Evolutionary conservation across 2,888 invertebrate species (phyloP).

Genomic region (Crossocerus cetratus): DNA sequence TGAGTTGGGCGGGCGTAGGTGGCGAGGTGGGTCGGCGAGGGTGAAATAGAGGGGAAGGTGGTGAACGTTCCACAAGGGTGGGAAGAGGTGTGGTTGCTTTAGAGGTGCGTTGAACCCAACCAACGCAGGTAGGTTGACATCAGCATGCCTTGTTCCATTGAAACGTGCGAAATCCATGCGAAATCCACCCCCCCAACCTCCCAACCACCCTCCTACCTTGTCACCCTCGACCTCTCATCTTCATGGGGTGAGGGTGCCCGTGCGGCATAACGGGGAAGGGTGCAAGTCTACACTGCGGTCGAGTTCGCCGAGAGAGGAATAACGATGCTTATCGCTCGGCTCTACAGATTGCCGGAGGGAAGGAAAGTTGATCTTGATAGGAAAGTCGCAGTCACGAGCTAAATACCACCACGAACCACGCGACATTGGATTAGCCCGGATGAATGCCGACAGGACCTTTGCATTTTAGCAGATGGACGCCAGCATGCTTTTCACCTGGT

Average conservation of each 20-base stretch:
- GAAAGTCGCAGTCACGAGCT: slow-evolving; percentile 19
- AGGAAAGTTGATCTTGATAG: slow-evolving; percentile 42
- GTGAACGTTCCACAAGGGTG: slow-evolving; percentile 71
- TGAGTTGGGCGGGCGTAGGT: slow-evolving; percentile 44
- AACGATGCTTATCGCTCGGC: slow-evolving; percentile 26
- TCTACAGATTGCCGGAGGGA: slow-evolving; percentile 13
- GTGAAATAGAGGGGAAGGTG: slow-evolving; percentile 64
- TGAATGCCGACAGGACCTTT: slow-evolving; percentile 29
- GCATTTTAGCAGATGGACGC: background rate
- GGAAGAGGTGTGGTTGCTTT: slow-evolving; percentile 75
- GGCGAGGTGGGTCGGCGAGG: slow-evolving; percentile 54
- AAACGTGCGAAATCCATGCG: slow-evolving; percentile 73
- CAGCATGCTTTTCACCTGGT: too few species aligned
- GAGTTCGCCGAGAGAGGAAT: slow-evolving; percentile 23
- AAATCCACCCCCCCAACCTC: slow-evolving; percentile 62
- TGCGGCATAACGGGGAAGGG: background rate
- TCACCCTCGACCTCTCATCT: slow-evolving; percentile 8
- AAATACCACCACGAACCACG: slow-evolving; percentile 32
- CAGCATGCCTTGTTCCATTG: slow-evolving; percentile 73
- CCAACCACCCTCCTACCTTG: slow-evolving; percentile 4
- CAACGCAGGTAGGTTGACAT: slow-evolving; percentile 74
- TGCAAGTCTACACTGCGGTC: slow-evolving; percentile 2
- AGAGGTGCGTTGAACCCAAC: slow-evolving; percentile 75
- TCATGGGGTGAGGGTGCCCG: background rate
- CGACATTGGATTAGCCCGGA: slow-evolving; percentile 12